Conservation (phyloP, 2,797 vertebrate species). For the Apogon talboti region DNA sequence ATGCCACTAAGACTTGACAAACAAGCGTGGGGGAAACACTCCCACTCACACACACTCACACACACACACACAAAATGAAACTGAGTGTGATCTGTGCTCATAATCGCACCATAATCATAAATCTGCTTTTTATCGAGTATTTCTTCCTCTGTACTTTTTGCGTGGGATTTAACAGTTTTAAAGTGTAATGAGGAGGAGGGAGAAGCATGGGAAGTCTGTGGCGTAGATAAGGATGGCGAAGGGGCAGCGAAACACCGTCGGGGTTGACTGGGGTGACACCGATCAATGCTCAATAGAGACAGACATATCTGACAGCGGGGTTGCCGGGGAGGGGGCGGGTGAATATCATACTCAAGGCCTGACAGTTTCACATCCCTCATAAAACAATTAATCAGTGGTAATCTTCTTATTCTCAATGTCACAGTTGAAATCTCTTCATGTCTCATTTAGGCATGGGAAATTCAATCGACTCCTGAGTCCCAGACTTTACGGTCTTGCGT, state of each 20-base stretch:
- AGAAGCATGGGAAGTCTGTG: slow-evolving; percentile 69
- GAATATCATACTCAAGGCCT: slow-evolving; percentile 6
- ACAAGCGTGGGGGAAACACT: slow-evolving; percentile 46
- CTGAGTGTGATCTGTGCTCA: neutral
- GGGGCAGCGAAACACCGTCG: slow-evolving; percentile 8
- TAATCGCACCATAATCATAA: slow-evolving; percentile 26
- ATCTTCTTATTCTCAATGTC: slow-evolving; percentile 32
- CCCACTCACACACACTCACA: neutral
- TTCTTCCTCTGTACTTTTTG: slow-evolving; percentile 37
- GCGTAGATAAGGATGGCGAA: slow-evolving; percentile 69
- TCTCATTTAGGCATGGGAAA: slow-evolving; percentile 57
- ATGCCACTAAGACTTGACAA: slow-evolving; percentile 50
- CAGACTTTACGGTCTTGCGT: slow-evolving; percentile 61
- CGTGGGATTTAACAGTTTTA: slow-evolving; percentile 22
- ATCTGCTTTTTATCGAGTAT: slow-evolving; percentile 41
- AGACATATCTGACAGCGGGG: slow-evolving; percentile 28
- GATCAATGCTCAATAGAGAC: slow-evolving; percentile 56
- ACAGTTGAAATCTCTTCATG: slow-evolving; percentile 15
- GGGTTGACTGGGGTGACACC: slow-evolving; percentile 38
- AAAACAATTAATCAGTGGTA: slow-evolving; percentile 41
- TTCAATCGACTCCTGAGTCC: slow-evolving; percentile 43
- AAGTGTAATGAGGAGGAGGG: slow-evolving; percentile 27
- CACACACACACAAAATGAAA: neutral
- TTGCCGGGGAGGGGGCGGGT: neutral
- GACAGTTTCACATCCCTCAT: slow-evolving; percentile 8